phyloP scores from a whole-genome alignment of 2,797 vertebrate genomes.

The Potorous gilbertii region DNA sequence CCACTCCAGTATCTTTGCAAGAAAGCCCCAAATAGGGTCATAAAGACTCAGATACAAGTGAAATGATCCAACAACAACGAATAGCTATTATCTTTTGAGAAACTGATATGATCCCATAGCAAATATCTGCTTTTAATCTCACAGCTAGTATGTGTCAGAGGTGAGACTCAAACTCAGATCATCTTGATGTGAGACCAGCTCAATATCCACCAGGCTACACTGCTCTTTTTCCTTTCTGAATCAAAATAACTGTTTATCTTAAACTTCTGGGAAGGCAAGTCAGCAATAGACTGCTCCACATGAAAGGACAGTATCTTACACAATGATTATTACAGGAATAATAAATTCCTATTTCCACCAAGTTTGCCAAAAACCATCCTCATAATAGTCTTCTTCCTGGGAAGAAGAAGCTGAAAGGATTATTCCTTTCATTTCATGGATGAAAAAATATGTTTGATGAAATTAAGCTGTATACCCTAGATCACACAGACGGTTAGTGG shows the following conservation, averaged over 20 bases:
- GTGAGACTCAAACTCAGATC: not conserved
- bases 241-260: not conserved
- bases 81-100: not conserved
- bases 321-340: not conserved
- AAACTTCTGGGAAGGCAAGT: not conserved
- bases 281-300: not conserved
- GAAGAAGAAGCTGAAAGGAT: not conserved
- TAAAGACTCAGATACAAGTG: not conserved
- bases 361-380: not conserved
- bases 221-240: not conserved
- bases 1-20: not conserved
- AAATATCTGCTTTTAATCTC: not conserved
- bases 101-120: not conserved
- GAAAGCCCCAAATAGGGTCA: not conserved
- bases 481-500: not conserved
- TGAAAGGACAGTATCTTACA: not conserved
- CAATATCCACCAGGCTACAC: not conserved
- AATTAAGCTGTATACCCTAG: not conserved
- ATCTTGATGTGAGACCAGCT: not conserved
- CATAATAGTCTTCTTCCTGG: not conserved
- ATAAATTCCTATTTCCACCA: not conserved
- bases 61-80: not conserved
- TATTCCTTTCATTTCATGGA: not conserved
- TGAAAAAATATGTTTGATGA: not conserved
- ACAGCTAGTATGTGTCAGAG: not conserved